Conservation (phyloP, 1,140 invertebrate genomes). For the Zaprionus lachaisei region DNA sequence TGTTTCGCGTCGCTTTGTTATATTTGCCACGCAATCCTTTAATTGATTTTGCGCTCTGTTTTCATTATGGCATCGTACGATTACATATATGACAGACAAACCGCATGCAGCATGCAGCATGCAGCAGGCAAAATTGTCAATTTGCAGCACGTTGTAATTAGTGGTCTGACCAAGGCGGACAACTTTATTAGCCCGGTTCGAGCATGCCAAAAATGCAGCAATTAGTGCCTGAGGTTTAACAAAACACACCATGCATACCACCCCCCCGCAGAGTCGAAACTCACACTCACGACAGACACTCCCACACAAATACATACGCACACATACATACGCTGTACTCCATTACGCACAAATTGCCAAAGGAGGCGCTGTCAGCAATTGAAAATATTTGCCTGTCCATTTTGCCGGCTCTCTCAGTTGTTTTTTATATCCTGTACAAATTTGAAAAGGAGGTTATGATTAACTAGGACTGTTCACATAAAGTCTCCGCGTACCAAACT, state of each 20-base stretch:
- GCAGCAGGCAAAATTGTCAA: slow-evolving; percentile 43
- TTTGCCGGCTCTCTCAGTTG: slow-evolving; percentile 40
- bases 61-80: slow-evolving; percentile 12
- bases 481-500: neutral
- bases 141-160: slow-evolving; percentile 52
- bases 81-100: slow-evolving; percentile 6
- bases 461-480: neutral
- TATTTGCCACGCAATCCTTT: slow-evolving; percentile 14
- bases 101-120: slow-evolving; percentile 26
- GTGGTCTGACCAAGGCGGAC: slow-evolving; percentile 30
- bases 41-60: slow-evolving; percentile 41
- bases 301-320: neutral
- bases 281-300: slow-evolving; percentile 1
- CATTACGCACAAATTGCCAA: slow-evolving; percentile 62
- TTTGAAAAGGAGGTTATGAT: neutral
- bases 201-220: slow-evolving; percentile 59
- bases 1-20: slow-evolving; percentile 9
- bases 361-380: slow-evolving; percentile 51
- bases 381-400: slow-evolving; percentile 65
- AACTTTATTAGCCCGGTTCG: slow-evolving; percentile 48
- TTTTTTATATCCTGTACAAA: slow-evolving; percentile 32
- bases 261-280: slow-evolving; percentile 7
- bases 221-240: slow-evolving; percentile 73
- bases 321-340: slow-evolving; percentile 39
- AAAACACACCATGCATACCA: slow-evolving; percentile 10